These are phyloP conservation scores for Galeopterus variegatus DNA, from an alignment of 2,113 vertebrate genomes.

Conservation along the genomic window DNA sequence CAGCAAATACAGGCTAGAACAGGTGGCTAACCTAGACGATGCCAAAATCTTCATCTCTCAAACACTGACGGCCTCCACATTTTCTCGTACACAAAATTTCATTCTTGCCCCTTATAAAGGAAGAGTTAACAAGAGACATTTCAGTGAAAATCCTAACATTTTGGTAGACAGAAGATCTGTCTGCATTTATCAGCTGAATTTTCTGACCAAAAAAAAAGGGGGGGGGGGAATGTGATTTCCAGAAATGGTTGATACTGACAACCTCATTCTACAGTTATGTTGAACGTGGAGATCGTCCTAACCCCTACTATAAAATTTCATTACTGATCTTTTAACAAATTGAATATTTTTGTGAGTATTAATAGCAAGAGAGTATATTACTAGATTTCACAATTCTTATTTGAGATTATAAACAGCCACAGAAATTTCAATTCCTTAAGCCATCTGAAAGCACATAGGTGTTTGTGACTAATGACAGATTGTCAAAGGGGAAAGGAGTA, in stretches of 20 bases:
- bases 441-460: neutral
- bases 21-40: constrained; percentile 90
- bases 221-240: neutral
- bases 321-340: constrained; percentile 22
- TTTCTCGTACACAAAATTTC: constrained; percentile 49
- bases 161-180: neutral
- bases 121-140: neutral
- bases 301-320: neutral
- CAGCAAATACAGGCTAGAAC: constrained; percentile 87
- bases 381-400: constrained; percentile 28
- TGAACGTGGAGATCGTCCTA: neutral
- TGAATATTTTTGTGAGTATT: constrained; percentile 1
- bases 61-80: neutral
- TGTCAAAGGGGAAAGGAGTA: neutral
- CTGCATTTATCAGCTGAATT: neutral
- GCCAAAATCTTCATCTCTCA: constrained; percentile 85
- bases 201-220: neutral
- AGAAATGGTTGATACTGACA: neutral
- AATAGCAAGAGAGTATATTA: neutral
- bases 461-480: neutral
- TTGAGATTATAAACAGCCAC: neutral
- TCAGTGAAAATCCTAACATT: neutral
- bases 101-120: constrained; percentile 28
- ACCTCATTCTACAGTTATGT: neutral
- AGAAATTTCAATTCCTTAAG: neutral